Conservation (phyloP, 2,113 vertebrate genomes). For the Recurvirostra avosetta region DNA sequence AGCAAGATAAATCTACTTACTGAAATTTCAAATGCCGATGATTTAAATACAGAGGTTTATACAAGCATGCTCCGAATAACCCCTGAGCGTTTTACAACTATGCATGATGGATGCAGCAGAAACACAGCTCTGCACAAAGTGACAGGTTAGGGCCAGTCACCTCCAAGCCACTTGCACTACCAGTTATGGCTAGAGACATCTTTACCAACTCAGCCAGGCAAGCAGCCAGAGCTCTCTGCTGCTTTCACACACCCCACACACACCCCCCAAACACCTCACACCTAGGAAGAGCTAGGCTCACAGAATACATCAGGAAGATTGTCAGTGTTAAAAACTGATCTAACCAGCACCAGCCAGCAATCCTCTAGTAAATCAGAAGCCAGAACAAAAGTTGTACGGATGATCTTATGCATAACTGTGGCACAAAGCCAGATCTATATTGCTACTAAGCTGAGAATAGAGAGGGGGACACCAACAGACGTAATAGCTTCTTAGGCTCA, state of each 20-base stretch:
- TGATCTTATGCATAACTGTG: not conserved
- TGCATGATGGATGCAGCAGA: rapidly evolving
- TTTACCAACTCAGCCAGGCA: not conserved
- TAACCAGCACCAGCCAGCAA: not conserved
- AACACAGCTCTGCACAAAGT: not conserved
- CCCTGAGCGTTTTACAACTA: not conserved
- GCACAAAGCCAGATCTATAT: not conserved
- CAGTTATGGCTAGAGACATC: not conserved
- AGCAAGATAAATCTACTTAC: not conserved
- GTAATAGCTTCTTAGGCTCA: not conserved
- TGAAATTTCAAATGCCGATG: not conserved
- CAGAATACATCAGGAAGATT: not conserved
- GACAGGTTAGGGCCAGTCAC: not conserved
- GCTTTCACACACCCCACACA: too few species aligned
- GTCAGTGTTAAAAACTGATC: not conserved
- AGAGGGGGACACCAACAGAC: not conserved
- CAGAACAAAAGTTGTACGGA: not conserved
- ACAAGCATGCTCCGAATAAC: not conserved
- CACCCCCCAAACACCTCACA: not conserved
- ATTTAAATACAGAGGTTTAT: not conserved
- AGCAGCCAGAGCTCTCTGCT: not conserved
- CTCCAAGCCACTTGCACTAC: not conserved
- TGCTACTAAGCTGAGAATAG: not conserved
- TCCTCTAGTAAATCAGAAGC: not conserved
- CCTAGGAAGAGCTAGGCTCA: not conserved